phyloP scores from a whole-genome alignment of 2,113 vertebrate genomes.

The Podarcis muralis region DNA sequence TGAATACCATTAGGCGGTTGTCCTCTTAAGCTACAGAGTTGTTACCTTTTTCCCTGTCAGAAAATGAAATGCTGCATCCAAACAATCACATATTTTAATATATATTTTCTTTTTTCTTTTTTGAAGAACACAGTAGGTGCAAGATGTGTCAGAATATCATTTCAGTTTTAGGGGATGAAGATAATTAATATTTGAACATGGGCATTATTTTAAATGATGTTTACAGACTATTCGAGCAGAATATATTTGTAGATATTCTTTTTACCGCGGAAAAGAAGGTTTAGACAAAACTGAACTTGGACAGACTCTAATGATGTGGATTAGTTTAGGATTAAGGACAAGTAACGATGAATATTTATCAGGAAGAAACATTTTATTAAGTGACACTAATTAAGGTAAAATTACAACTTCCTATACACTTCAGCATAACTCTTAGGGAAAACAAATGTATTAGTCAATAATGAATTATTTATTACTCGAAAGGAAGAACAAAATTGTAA shows the following conservation, averaged over 20 bases:
- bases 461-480: neutral
- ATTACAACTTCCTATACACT: neutral
- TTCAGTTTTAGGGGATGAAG: neutral
- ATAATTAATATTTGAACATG: neutral
- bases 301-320: conserved; percentile 13
- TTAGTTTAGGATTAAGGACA: conserved; percentile 32
- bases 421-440: neutral
- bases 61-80: neutral
- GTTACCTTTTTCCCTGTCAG: conserved; percentile 19
- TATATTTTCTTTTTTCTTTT: neutral
- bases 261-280: neutral
- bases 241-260: neutral
- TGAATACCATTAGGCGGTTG: conserved; percentile 39
- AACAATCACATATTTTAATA: neutral
- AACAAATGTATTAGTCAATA: conserved; percentile 18
- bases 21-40: neutral
- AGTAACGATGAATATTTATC: conserved; percentile 18
- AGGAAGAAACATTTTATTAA: neutral
- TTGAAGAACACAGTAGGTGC: neutral
- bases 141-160: neutral
- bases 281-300: conserved; percentile 1
- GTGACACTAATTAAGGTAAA: conserved; percentile 33
- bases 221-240: neutral
- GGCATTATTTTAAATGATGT: neutral
- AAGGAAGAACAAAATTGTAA: neutral